phyloP scores from a whole-genome alignment of 1,140 invertebrate species.

The silkworm (Bombyx mori) region DNA sequence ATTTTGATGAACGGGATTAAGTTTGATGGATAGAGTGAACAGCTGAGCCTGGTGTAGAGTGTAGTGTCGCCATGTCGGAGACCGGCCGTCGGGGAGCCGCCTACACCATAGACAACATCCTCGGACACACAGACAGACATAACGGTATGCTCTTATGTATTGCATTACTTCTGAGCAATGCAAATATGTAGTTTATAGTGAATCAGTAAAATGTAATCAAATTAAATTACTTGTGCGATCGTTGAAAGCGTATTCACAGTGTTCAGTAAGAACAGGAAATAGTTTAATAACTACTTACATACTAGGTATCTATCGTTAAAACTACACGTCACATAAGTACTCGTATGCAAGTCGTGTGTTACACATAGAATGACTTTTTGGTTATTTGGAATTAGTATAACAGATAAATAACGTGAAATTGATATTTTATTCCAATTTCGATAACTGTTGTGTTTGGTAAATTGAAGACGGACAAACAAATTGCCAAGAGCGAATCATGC shows the following conservation, averaged over 20 bases:
- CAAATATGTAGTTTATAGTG: background rate
- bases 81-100: slow-evolving; percentile 38
- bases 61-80: slow-evolving; percentile 28
- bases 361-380: no score
- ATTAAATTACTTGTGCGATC: background rate
- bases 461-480: no score
- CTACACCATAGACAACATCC: slow-evolving; percentile 57
- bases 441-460: no score
- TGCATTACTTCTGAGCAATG: background rate
- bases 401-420: no score
- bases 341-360: no score
- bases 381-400: no score
- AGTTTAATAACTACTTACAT: no score
- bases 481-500: no score
- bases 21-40: background rate
- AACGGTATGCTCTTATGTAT: slow-evolving; percentile 12
- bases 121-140: slow-evolving; percentile 34
- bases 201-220: background rate
- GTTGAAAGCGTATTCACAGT: background rate
- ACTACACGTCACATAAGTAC: no score
- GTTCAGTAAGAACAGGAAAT: no score
- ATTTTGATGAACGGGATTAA: background rate
- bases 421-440: no score
- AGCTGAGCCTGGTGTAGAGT: slow-evolving; percentile 1
- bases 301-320: no score